A percentile compares a stretch with the other conserved stretches of the same genome.
These are phyloP conservation scores for Dicentrarchus labrax DNA, from an alignment of 2,113 vertebrate genomes.

Conservation along the genomic window DNA sequence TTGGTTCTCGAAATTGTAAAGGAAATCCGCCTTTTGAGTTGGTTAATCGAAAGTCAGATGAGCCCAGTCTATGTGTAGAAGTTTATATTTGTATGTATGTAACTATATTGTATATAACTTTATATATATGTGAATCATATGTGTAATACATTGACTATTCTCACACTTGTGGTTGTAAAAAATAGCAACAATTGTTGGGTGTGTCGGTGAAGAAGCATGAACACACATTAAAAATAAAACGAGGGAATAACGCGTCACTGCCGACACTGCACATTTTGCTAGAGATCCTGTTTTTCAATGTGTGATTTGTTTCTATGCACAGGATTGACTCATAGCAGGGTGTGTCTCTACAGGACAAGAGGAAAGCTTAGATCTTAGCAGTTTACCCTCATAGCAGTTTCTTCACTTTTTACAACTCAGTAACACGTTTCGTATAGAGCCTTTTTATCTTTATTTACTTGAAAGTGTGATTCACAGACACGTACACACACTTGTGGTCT, in stretches of 20 bases:
- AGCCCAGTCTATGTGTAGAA: constrained; percentile 14
- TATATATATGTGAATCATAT: constrained; percentile 49
- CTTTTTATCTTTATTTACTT: constrained; percentile 12
- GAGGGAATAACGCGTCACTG: not conserved
- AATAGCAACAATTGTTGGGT: constrained; percentile 20
- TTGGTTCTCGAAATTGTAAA: not conserved
- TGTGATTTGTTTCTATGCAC: constrained; percentile 20
- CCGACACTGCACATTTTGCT: constrained; percentile 16
- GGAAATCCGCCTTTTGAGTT: constrained; percentile 27
- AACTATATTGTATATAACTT: constrained; percentile 68
- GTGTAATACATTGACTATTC: constrained; percentile 69
- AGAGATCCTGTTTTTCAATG: constrained; percentile 30
- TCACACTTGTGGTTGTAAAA: not conserved
- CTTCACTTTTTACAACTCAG: constrained; percentile 19
- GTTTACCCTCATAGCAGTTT: constrained; percentile 21
- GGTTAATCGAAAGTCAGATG: constrained; percentile 15
- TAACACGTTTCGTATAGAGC: not conserved
- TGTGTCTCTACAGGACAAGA: constrained; percentile 46
- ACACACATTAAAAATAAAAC: not conserved
- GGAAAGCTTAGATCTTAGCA: constrained; percentile 12
- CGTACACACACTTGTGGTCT: constrained; percentile 30
- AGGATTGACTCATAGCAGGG: constrained; percentile 65
- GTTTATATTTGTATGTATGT: constrained; percentile 71
- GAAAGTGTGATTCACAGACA: constrained; percentile 38
- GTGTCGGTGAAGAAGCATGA: constrained; percentile 10